These are phyloP conservation scores for Xestia sexstrigata DNA, from an alignment of 2,888 invertebrate species.

Conservation along the genomic window DNA sequence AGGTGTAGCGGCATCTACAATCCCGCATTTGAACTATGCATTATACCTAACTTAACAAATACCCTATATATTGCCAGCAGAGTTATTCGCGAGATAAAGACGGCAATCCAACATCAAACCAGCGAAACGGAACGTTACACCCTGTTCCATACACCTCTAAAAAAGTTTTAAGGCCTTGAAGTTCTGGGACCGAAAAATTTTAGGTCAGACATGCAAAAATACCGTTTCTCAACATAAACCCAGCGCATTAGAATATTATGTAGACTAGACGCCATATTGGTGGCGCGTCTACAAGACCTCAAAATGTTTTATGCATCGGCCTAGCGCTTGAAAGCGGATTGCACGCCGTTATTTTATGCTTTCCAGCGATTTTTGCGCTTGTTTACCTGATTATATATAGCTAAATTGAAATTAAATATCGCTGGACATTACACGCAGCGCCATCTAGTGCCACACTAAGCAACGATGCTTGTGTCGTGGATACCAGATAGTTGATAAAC, in stretches of 20 bases:
- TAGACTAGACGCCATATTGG: constrained; percentile 72
- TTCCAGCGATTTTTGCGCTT: constrained; percentile 50
- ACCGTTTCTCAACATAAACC: constrained; percentile 54
- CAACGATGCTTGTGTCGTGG: no score
- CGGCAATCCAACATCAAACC: no score
- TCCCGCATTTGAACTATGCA: no score
- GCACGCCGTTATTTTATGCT: constrained; percentile 68
- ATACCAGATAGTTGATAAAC: no score
- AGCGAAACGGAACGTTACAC: no score
- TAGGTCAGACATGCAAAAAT: constrained; percentile 14
- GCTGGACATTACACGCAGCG: no score
- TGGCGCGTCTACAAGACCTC: constrained; percentile 70
- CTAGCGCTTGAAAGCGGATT: constrained; percentile 74
- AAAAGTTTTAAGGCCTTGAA: not conserved
- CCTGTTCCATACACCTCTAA: not conserved
- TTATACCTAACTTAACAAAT: no score
- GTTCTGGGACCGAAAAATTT: not conserved
- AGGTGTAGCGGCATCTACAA: no score
- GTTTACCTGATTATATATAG: constrained; percentile 28
- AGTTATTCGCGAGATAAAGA: no score
- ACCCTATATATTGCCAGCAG: no score
- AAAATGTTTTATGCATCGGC: constrained; percentile 79
- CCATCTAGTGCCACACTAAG: no score
- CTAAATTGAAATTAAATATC: not conserved
- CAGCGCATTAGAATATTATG: constrained; percentile 74